phyloP scores from a whole-genome alignment of 1,140 invertebrate species.

The Orchestia grillus region DNA sequence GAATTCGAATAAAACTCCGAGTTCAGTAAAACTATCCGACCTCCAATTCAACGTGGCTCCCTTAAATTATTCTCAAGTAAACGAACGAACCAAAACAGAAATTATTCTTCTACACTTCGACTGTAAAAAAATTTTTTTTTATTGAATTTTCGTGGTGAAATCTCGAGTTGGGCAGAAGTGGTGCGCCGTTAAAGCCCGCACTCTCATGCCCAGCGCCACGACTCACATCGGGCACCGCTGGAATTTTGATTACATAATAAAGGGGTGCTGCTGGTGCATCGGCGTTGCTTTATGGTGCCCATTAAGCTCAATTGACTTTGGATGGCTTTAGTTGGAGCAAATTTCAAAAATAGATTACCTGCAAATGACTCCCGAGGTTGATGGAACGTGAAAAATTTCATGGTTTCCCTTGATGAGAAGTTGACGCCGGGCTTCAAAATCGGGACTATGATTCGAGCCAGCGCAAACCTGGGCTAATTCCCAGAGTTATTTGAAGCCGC shows the following conservation, averaged over 20 bases:
- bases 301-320: slow-evolving; percentile 3
- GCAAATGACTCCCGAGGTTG: neutral
- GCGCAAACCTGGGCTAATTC: neutral
- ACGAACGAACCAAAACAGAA: too few species aligned
- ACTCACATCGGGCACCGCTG: neutral
- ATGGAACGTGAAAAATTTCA: slow-evolving; percentile 1
- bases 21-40: too few species aligned
- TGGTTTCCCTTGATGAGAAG: neutral
- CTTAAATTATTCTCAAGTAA: too few species aligned
- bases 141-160: too few species aligned
- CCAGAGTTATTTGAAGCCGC: neutral
- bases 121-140: too few species aligned
- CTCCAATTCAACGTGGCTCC: too few species aligned
- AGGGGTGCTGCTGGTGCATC: neutral
- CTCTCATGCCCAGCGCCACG: neutral
- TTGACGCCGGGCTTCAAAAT: neutral
- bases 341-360: slow-evolving; percentile 40
- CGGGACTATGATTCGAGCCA: neutral
- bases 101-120: too few species aligned
- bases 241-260: neutral
- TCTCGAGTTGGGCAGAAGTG: too few species aligned
- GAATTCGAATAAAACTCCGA: too few species aligned
- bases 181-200: neutral
- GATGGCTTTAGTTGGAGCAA: slow-evolving; percentile 22
- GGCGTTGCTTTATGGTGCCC: neutral